A percentile compares a stretch with the other conserved stretches of the same genome.
These are phyloP conservation scores for Macrotis lagotis DNA, from an alignment of 2,113 vertebrate species.

Conservation along the genomic window DNA sequence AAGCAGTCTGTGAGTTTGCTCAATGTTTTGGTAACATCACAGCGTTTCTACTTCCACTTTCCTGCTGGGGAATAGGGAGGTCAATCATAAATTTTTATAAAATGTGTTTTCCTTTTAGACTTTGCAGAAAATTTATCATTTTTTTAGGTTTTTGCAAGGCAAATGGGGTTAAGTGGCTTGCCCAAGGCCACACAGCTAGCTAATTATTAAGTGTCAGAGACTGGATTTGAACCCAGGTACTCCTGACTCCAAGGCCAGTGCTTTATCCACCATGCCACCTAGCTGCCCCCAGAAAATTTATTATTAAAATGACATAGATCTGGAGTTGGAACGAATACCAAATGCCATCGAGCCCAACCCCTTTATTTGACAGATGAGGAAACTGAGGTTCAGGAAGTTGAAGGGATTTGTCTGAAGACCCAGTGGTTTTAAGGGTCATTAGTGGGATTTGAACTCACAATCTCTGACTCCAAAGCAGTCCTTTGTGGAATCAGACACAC, in stretches of 20 bases:
- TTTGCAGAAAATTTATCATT: background rate
- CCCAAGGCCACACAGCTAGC: too few relatives aligned
- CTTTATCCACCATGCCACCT: too few relatives aligned
- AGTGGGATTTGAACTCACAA: background rate
- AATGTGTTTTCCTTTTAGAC: background rate
- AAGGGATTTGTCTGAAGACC: background rate
- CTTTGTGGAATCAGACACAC: background rate
- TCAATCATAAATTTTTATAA: background rate
- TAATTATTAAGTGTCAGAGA: too few relatives aligned
- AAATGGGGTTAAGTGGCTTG: too few relatives aligned
- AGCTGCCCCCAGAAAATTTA: slow-evolving; percentile 25
- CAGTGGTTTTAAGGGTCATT: background rate
- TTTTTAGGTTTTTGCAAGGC: too few relatives aligned
- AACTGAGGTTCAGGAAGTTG: background rate
- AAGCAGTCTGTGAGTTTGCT: slow-evolving; percentile 45
- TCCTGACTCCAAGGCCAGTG: too few relatives aligned
- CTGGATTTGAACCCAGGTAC: too few relatives aligned
- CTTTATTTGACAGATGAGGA: background rate
- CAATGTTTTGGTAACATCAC: slow-evolving; percentile 46
- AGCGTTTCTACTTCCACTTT: slow-evolving; percentile 57
- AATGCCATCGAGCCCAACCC: background rate
- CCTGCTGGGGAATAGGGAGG: background rate
- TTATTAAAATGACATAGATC: background rate
- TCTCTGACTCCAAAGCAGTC: background rate
- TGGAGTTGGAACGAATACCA: background rate